Base-by-base conservation (phyloP, 2,797 vertebrate genomes). In the Sebastes taczanowskii region DNA sequence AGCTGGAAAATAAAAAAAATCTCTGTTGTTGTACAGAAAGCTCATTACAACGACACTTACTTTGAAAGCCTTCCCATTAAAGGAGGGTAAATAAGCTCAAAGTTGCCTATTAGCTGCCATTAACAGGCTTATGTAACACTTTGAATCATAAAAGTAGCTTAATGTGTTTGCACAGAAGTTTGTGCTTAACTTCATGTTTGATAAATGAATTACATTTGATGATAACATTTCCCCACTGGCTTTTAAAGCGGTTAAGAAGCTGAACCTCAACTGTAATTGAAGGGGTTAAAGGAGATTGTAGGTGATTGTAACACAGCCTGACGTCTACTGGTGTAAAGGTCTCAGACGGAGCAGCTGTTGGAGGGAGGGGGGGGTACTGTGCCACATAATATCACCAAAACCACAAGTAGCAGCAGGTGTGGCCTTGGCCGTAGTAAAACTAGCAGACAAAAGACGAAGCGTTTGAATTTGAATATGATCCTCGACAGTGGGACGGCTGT, bases 341-440 rank as follows among this genome's bases (percentile, higher is more conserved):
- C 74, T 82, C 73, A 86, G 81, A 84, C 35, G 5, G 27, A 90
- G 83, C 92, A 93, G 92, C 92, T 93, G 93, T 18, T 81, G 22
- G 46, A 29, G 56, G 59, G 34, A 7, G 3, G 7, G 13, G 65
- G 22, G 55, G 38, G 1, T 11, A 18, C n/a, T 16, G 5, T 18
- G 79, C 60, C 42, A 25, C 78, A 82, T 81, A 78, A 81, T 84
- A 84, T 87, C 77, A 74, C 72, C 27, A 27, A 53, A 55, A 62
- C 46, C 82, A 74, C n/a, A 80, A 93, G 88, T 5, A 76, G 87
- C 80, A 91, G 91, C 94, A 94, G 93, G 93, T 93, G 93, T 82
- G 74, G 63, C 32, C 68, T 20, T 4, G 38, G 72, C 55, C 58
- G 2, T n/a, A 0, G 46, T 56, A 23, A 53, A 20, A 72, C 32